These are phyloP conservation scores for Cynoglossus semilaevis DNA, from an alignment of 2,113 vertebrate genomes.

Conservation along the genomic window DNA sequence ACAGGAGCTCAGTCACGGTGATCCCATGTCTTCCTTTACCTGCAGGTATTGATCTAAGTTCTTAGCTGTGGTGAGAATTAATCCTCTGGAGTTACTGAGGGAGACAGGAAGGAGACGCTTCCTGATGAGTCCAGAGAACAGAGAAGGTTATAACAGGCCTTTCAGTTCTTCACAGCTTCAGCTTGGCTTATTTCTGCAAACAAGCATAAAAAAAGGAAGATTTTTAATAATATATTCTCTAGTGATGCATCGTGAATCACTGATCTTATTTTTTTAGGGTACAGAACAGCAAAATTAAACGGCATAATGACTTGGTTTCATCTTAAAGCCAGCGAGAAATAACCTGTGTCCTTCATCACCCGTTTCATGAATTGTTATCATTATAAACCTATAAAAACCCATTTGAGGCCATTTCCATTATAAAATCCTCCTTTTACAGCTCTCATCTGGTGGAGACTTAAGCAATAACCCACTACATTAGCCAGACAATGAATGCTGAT, in stretches of 20 bases:
- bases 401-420: neutral
- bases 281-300: no score
- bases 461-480: conserved; percentile 20
- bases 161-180: neutral
- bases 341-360: no score
- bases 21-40: conserved; percentile 9
- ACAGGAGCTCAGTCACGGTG: conserved; percentile 39
- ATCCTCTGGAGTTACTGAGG: conserved; percentile 5
- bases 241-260: no score
- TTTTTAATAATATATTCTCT: no score
- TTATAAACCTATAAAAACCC: no score
- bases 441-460: neutral
- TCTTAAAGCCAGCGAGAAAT: no score
- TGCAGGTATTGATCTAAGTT: conserved; percentile 41
- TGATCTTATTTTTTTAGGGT: no score
- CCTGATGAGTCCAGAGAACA: conserved; percentile 19
- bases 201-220: no score
- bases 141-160: neutral
- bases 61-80: conserved; percentile 4
- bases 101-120: neutral
- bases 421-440: conserved; percentile 10
- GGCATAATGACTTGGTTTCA: no score
- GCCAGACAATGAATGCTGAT: conserved; percentile 4
- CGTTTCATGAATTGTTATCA: no score
- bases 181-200: no score